Conservation (phyloP, 2,113 vertebrate genomes). For the Nothobranchius kuhntae region DNA sequence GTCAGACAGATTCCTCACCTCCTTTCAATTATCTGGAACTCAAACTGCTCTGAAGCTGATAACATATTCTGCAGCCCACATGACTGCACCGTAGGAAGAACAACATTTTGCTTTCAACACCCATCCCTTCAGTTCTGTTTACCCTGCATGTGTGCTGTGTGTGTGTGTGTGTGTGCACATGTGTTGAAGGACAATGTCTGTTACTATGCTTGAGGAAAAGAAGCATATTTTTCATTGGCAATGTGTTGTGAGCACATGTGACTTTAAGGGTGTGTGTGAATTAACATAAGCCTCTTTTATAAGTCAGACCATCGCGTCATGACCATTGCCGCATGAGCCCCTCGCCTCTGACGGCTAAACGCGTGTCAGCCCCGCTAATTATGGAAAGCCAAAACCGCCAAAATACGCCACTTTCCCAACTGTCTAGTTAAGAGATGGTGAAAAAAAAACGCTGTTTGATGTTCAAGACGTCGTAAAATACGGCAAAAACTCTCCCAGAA, state of each 20-base stretch:
- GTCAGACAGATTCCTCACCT: constrained; percentile 47
- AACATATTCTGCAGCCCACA: constrained; percentile 48
- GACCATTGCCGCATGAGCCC: no score
- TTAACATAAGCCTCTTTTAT: background rate
- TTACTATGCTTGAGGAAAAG: background rate
- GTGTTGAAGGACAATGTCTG: background rate
- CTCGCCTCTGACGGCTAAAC: no score
- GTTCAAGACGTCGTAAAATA: no score
- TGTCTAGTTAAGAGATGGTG: no score
- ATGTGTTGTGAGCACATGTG: background rate
- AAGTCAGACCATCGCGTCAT: no score
- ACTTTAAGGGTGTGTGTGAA: background rate
- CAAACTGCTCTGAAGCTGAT: constrained; percentile 63
- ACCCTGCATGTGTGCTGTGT: background rate
- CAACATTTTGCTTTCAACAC: constrained; percentile 46
- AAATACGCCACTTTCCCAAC: no score
- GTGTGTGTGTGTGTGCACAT: background rate
- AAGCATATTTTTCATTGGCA: constrained; percentile 8
- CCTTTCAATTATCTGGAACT: constrained; percentile 64
- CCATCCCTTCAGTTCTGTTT: constrained; percentile 34
- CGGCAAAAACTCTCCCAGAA: no score
- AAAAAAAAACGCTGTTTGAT: no score
- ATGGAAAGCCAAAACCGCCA: no score
- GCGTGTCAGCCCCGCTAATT: no score
- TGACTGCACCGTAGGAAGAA: constrained; percentile 4